These are phyloP conservation scores for Saiga tatarica DNA, from an alignment of 2,113 vertebrate genomes.

Conservation along the genomic window DNA sequence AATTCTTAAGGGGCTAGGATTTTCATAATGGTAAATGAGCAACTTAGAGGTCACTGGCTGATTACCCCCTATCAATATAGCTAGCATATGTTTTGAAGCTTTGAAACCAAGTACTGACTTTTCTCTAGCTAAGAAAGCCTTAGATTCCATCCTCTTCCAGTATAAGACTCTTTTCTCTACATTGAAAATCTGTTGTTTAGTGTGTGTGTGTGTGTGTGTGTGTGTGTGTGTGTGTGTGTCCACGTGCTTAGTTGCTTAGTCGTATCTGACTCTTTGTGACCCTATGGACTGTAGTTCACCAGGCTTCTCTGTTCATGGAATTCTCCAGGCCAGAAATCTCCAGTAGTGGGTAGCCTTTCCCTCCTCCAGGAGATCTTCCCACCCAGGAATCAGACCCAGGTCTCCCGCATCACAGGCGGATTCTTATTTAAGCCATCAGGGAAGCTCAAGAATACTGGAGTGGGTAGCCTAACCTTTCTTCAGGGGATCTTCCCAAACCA, in stretches of 20 bases:
- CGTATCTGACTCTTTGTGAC: neutral
- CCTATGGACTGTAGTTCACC: neutral
- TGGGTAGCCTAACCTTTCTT: neutral
- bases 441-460: neutral
- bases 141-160: neutral
- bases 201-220: neutral
- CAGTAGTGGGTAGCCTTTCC: neutral
- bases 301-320: neutral
- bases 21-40: neutral
- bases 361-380: neutral
- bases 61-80: neutral
- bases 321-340: neutral
- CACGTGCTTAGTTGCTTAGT: rapidly evolving
- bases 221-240: neutral
- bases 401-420: neutral
- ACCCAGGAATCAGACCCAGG: neutral
- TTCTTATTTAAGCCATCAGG: neutral
- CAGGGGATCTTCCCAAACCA: neutral
- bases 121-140: neutral
- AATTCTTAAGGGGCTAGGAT: neutral
- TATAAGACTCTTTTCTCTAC: neutral
- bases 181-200: neutral
- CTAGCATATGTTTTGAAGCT: neutral
- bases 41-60: neutral
- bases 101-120: neutral